These are phyloP conservation scores for Ptiloglossa arizonensis DNA, from an alignment of 1,140 invertebrate species.

Conservation along the genomic window DNA sequence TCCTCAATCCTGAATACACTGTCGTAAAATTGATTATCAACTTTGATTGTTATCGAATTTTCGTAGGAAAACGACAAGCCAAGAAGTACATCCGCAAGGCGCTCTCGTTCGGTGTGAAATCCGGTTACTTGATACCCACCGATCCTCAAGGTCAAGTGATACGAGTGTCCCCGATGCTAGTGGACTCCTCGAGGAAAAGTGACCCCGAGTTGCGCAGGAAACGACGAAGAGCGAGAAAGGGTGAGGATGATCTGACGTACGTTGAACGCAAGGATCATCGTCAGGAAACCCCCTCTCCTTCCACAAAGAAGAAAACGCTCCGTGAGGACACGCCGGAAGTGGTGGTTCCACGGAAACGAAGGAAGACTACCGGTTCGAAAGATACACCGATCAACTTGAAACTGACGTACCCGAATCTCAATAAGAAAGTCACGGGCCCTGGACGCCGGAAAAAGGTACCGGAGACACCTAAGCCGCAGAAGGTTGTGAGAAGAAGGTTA, in stretches of 20 bases:
- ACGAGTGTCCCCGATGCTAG: conserved; percentile 59
- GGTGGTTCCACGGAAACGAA: background rate
- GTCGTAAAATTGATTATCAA: too few relatives aligned
- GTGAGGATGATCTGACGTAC: background rate
- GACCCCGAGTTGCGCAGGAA: conserved; percentile 37
- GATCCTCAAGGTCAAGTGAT: conserved; percentile 68
- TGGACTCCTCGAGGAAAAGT: conserved; percentile 23
- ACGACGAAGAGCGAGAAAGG: conserved; percentile 33
- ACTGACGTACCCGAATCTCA: background rate
- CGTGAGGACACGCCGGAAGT: background rate
- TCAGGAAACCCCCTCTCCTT: background rate
- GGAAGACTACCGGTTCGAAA: background rate
- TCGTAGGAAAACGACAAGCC: conserved; percentile 68
- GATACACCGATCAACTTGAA: background rate
- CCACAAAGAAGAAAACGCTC: background rate
- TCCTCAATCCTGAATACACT: too few relatives aligned
- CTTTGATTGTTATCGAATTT: background rate
- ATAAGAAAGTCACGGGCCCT: background rate
- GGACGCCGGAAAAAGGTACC: background rate
- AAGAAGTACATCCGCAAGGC: conserved; percentile 71
- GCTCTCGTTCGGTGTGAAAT: conserved; percentile 70
- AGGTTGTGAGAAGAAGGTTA: background rate
- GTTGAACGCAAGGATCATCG: background rate
- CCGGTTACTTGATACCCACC: conserved; percentile 71
- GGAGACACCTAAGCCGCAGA: background rate